Evolutionary conservation across 2,113 vertebrate genomes (phyloP).

Genomic region (Bungarus multicinctus): DNA sequence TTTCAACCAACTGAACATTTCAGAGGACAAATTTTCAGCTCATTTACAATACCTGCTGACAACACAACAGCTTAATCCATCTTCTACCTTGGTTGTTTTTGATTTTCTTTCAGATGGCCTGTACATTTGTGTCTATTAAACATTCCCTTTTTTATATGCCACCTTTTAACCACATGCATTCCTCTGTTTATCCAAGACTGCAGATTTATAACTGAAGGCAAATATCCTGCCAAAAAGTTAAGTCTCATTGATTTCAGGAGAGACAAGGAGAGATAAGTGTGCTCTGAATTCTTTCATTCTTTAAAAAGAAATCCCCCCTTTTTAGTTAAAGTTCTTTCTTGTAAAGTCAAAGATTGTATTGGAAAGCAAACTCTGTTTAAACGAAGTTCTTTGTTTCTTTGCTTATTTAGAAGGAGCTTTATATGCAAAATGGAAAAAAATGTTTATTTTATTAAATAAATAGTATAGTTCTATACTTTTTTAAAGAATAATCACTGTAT

Average conservation of each 20-base stretch:
- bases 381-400: background rate
- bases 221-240: background rate
- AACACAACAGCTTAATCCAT: background rate
- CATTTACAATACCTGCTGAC: background rate
- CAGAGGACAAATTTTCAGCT: background rate
- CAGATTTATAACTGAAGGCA: background rate
- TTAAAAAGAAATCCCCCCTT: background rate
- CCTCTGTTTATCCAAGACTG: background rate
- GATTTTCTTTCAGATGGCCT: background rate
- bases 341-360: background rate
- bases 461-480: background rate
- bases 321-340: background rate
- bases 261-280: background rate
- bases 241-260: background rate
- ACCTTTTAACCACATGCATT: slow-evolving; percentile 7
- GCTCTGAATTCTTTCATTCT: background rate
- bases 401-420: background rate
- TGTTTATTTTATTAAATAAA: background rate
- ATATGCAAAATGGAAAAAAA: background rate
- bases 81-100: background rate
- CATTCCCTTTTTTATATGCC: background rate
- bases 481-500: background rate
- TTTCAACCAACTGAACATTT: background rate
- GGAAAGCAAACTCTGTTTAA: background rate
- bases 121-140: background rate